Evolutionary conservation across 1,140 invertebrate genomes (phyloP).

Genomic region (Caenorhabditis brenneri): DNA sequence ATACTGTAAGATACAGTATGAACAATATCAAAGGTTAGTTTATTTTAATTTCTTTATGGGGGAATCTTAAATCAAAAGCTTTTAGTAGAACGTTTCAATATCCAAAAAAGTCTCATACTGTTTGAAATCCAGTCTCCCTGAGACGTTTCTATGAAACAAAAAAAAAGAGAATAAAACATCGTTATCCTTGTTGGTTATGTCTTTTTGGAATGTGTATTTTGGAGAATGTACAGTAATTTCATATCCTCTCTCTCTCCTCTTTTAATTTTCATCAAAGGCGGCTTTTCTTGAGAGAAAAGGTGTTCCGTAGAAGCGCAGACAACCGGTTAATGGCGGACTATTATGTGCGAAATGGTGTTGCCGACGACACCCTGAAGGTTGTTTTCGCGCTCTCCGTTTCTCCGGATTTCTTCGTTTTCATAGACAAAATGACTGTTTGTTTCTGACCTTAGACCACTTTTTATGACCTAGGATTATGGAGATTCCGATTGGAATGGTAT

Average conservation of each 20-base stretch:
- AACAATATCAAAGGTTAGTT: slow-evolving; percentile 81
- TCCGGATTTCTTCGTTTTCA: not conserved
- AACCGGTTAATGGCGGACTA: slow-evolving; percentile 5
- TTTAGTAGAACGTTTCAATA: not conserved
- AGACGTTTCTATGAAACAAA: no score
- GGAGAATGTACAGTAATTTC: not conserved
- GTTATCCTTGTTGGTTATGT: slow-evolving; percentile 6
- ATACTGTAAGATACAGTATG: slow-evolving; percentile 88
- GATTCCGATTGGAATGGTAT: not conserved
- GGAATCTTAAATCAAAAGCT: not conserved
- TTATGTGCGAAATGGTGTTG: slow-evolving; percentile 39
- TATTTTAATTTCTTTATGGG: not conserved
- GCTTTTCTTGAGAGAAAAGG: not conserved
- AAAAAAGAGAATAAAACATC: not conserved
- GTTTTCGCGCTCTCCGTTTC: not conserved
- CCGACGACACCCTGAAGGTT: slow-evolving; percentile 24
- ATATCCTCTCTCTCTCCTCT: no score
- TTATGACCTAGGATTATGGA: slow-evolving; percentile 23
- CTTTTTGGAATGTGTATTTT: not conserved
- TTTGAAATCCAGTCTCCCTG: not conserved
- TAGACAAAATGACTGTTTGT: slow-evolving; percentile 13
- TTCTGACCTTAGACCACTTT: slow-evolving; percentile 35
- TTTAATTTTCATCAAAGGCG: slow-evolving; percentile 28
- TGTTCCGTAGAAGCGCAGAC: not conserved
- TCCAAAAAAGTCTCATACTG: not conserved